Base-by-base conservation (phyloP, 1,140 invertebrate genomes). In the Telenomus remus region DNA sequence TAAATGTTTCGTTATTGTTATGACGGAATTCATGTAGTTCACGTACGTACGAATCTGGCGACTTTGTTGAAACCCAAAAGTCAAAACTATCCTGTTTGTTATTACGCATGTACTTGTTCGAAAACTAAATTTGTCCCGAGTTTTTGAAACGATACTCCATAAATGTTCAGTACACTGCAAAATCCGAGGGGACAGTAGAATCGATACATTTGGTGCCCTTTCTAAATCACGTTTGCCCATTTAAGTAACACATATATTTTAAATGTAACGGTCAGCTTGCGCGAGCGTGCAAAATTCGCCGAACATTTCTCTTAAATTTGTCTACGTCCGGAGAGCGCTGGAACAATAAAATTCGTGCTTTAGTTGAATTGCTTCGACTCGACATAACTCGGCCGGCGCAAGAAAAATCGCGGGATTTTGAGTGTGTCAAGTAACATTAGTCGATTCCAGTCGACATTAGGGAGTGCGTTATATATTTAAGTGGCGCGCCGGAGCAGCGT, bases 401-500 rank as follows among this genome's bases (percentile, higher is more conserved):
- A 11, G 50, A 65, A 69, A 61, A 55, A 56, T 69, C 11, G 48
- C 55, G 13, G 37, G 56, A 49, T 73, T 69, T 69, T 35, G 56
- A 54, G 55, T 60, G 53, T 59, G 60, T 69, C 53, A 55, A 66
- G 56, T 61, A 53, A 64, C 53, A 64, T 70, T 70, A 70, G 54
- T 64, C 65, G 65, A 76, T 69, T 64, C 15, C 43, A 60, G 14
- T 65, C 60, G 70, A 53, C 16, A 48, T 66, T 34, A 43, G 14
- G 47, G 48, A 37, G 71, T 65, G 57, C 53, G 39, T 72, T 72
- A 57, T 64, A 57, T 50, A 61, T 71, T 63, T 51, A 71, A 71
- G 66, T 70, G 51, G 49, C 46, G 56, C 59, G 53, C 10, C 12
- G 49, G 55, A 34, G 55, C 35, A 39, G 35, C 15, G 59, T 37